Evolutionary conservation across 2,888 invertebrate species (phyloP).

Genomic region (Candidula unifasciata): DNA sequence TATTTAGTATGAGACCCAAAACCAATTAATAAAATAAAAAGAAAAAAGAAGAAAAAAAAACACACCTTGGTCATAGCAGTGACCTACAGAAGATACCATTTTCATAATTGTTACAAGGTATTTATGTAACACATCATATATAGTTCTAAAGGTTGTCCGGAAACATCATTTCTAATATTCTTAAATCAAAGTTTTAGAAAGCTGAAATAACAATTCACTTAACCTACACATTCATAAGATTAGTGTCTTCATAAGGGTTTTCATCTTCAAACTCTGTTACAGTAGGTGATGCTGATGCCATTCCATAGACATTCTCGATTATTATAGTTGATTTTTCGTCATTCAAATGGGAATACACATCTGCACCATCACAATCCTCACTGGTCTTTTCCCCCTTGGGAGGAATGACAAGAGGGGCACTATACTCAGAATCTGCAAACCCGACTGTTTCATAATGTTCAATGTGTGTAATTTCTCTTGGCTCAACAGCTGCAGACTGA

Average conservation of each 20-base stretch:
- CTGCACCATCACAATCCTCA: not conserved
- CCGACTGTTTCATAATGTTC: constrained; percentile 16
- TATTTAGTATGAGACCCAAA: no score
- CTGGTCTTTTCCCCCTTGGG: not conserved
- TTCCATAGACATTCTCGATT: constrained; percentile 28
- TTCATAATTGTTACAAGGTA: no score
- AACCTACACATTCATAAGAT: not conserved
- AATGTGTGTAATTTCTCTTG: constrained; percentile 29
- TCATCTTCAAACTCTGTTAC: not conserved
- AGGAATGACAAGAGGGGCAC: not conserved
- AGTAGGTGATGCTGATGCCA: constrained; percentile 32
- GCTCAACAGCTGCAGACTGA: not conserved
- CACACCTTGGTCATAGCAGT: no score
- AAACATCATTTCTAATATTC: no score
- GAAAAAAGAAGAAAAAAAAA: no score
- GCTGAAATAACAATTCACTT: not conserved
- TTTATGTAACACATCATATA: no score
- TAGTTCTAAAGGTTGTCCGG: no score
- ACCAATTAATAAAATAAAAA: no score
- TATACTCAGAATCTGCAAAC: not conserved
- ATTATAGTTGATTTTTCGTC: not conserved
- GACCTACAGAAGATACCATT: no score
- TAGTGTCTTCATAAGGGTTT: constrained; percentile 44
- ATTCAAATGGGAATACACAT: constrained; percentile 10
- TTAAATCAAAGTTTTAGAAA: no score